Evolutionary conservation across 2,113 vertebrate species (phyloP), one percentile per base, ranked within the genome.

Genomic region (Colossoma macropomum): DNA sequence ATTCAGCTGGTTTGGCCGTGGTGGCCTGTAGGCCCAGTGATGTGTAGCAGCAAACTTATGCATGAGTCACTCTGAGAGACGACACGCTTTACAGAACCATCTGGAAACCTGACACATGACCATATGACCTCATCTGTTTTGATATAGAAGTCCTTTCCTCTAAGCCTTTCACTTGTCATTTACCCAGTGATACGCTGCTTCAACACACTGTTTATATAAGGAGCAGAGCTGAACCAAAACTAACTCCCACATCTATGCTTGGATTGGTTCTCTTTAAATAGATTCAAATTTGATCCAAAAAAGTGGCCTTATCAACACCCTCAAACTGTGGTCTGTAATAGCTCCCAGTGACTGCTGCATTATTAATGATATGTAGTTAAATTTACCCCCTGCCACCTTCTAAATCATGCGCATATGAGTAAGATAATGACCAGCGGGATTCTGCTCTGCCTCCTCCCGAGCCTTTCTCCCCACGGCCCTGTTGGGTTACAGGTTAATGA

Each of bases 351-450:
- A 62, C 16, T 34, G 30, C 75, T 87, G 70, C 86, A 84, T 87
- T 84, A 87, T 85, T 87, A 84, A 87, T 84, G 79, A 74, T 56
- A 79, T 84, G 82, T 82, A 84, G 86, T 87, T 87, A 87, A 79
- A 84, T 84, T 75, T 82, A 77, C 73, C 86, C 82, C 83, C 52
- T 71, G 62, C 80, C 86, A 84, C 52, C 79, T 75, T 73, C 79
- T 75, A 75, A 79, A 87, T 75, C 86, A 84, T 60, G 48, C 76
- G 74, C 78, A 84, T 84, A 85, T 87, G 86, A 80, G 63, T 70
- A 74, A 87, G 86, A 84, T 87, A 87, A 87, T 78, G 82, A 86
- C 81, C 66, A 19, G 78, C 78, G 75, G 82, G 81, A 84, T 73
- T 74, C 34, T 84, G 86, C 75, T 79, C 54, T 65, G 77, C 63